A percentile compares a stretch with the other conserved stretches of the same genome.
These are phyloP conservation scores for Drosophila melanica DNA, from an alignment of 1,140 invertebrate genomes.

Conservation along the genomic window DNA sequence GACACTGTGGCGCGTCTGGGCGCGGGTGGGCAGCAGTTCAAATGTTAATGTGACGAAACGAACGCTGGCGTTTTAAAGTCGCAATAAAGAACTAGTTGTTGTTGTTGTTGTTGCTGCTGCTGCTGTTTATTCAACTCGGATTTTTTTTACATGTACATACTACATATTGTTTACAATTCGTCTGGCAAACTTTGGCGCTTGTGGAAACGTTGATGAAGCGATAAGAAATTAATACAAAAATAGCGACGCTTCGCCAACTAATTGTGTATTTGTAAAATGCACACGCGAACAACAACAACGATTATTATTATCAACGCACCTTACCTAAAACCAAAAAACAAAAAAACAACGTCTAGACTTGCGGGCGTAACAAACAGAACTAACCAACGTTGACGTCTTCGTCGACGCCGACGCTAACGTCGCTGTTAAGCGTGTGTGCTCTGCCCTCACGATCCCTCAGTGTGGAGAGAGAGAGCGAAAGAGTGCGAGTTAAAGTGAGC, in stretches of 20 bases:
- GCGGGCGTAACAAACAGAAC: constrained; percentile 63
- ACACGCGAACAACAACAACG: constrained; percentile 51
- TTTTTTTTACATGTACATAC: constrained; percentile 54
- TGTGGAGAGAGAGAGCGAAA: not conserved
- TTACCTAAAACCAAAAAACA: constrained; percentile 45
- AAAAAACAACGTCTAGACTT: constrained; percentile 62
- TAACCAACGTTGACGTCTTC: constrained; percentile 9
- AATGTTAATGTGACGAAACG: constrained; percentile 75
- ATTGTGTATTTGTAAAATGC: constrained; percentile 31
- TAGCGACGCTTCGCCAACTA: constrained; percentile 17
- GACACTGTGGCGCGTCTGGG: constrained; percentile 40
- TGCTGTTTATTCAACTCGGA: constrained; percentile 44
- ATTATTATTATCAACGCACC: constrained; percentile 70
- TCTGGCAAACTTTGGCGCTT: constrained; percentile 48
- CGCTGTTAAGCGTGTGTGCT: constrained; percentile 29
- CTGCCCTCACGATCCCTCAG: constrained; percentile 21
- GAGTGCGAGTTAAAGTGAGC: not conserved
- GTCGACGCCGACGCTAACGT: constrained; percentile 7
- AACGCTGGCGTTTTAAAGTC: constrained; percentile 57
- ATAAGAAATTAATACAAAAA: constrained; percentile 53
- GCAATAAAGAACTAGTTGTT: constrained; percentile 63
- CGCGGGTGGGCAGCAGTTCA: constrained; percentile 37
- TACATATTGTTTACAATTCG: constrained; percentile 73
- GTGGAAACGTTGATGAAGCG: constrained; percentile 52
- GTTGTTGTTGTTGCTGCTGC: constrained; percentile 23